phyloP scores from a whole-genome alignment of 2,797 vertebrate species.

The Uromys caudimaculatus region DNA sequence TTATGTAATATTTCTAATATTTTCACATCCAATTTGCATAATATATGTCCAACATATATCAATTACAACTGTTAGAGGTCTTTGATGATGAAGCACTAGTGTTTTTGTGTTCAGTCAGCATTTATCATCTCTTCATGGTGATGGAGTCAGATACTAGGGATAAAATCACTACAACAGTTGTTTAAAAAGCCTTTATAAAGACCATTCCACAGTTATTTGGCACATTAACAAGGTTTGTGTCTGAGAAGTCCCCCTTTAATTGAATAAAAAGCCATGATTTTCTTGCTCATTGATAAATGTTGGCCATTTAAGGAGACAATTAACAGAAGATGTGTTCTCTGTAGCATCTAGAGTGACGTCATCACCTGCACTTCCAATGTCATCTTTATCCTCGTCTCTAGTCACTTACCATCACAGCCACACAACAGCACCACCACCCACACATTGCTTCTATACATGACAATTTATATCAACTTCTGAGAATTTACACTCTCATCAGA shows the following conservation, averaged over 20 bases:
- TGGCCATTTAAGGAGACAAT: neutral
- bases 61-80: neutral
- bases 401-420: neutral
- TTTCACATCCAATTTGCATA: neutral
- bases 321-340: conserved; percentile 33
- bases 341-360: neutral
- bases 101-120: neutral
- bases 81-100: neutral
- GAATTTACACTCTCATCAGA: neutral
- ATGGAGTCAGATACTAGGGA: neutral
- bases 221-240: neutral
- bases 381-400: neutral
- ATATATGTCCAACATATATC: neutral
- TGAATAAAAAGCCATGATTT: conserved; percentile 21
- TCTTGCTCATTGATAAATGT: conserved; percentile 34
- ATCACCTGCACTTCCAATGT: neutral
- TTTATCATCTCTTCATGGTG: neutral
- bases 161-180: neutral
- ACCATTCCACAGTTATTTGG: neutral
- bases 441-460: neutral
- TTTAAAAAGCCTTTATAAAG: conserved; percentile 9
- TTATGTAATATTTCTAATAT: neutral
- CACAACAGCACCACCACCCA: neutral
- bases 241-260: conserved; percentile 1
- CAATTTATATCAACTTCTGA: neutral